Base-by-base conservation (phyloP, 1,140 invertebrate species). In the Brachionus sp. region DNA sequence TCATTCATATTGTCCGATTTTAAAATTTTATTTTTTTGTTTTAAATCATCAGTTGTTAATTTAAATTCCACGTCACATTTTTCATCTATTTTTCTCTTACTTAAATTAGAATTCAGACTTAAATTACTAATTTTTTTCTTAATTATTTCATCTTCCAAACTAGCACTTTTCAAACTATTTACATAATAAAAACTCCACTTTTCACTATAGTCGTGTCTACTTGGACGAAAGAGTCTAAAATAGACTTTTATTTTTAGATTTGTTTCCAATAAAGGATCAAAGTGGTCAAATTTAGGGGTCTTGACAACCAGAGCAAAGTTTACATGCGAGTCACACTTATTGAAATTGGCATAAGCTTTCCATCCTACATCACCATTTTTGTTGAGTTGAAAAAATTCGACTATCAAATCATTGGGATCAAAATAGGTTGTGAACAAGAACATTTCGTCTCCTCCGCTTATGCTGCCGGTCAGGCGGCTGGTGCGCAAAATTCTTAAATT, bases 371-470 rank as follows among this genome's bases (percentile, higher is more conserved):
- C 70, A 33, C 39, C 25, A 25, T 23, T 46, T 12, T 75, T 75
- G 1, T 75, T 75, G 1, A 75, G 23, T 19, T 46, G 39, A 46
- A 75, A 75, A 75, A 75, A 75, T 75, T 75, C 70, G 7, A 75
- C 70, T 13, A 44, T 1, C 19, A 75, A 25, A 46, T 75, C 70
- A 46, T 50, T 75, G 7, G 39, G 39, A 16, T 75, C 25, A 25
- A 75, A 46, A 75, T 46, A 29, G 12, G 39, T 75, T 7, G 70
- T 75, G 5, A 75, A 46, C 23, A 75, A 33, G 7, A 75, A 44
- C 70, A 75, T 75, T 23, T 75, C 70, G 0, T 75, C 70, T 1
- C 39, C 70, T 12, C 70, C 70, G 12, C 46, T 25, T 0, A 75
- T 46, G n/a, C 25, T 75, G 4, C 70, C 70, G 9, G 23, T 9